Evolutionary conservation across 2,888 invertebrate species (phyloP), one percentile per base, ranked within the genome.

Genomic region (Caenorhabditis macrosperma): DNA sequence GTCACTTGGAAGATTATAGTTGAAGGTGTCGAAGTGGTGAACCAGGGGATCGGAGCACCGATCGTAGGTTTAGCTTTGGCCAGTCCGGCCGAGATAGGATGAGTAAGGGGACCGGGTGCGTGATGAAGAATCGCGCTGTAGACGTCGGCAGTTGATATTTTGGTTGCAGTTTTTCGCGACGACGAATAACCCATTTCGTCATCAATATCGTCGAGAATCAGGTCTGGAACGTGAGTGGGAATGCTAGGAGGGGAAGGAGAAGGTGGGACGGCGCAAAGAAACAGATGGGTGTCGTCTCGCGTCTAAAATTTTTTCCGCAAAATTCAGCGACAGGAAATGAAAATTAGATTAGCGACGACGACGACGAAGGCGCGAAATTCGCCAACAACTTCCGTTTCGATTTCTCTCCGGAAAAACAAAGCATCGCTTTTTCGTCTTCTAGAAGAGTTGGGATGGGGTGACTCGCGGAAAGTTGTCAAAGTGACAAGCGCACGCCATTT

Each of bases 61-160:
- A 60, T 68, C 20, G 74, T 74, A 10, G 74, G 60, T 9, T 61
- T 63, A 0, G 69, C 64, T 54, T 80, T 80, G 0, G 76, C 71
- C 26, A 81, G 52, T n/a, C 61, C 66, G 10, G 76, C 60, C 1
- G 74, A 69, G 15, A 82, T 76, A 17, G 82, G 83, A 64, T 83
- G 83, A n/a, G 81, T 78, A 22, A 85, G 50, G 1, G 85, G 85
- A n/a, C 85, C 85, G 7, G 85, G 85, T 12, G 84, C 80, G n/a
- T 84, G 82, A 46, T 82, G 78, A 9, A 85, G 74, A 30, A 85
- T 85, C 0, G 84, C 84, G 68, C 78, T 79, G 67, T 83, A 85
- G 54, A 85, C 85, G 52, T 85, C 84, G 33, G 85, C 85, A 22
- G 85, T 82, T 9, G 85, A 85, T 10, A 85, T 71, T 52, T 82